A percentile compares a stretch with the other conserved stretches of the same genome.
Conservation (phyloP, 2,113 vertebrate genomes). For the Phaethornis superciliosus region DNA sequence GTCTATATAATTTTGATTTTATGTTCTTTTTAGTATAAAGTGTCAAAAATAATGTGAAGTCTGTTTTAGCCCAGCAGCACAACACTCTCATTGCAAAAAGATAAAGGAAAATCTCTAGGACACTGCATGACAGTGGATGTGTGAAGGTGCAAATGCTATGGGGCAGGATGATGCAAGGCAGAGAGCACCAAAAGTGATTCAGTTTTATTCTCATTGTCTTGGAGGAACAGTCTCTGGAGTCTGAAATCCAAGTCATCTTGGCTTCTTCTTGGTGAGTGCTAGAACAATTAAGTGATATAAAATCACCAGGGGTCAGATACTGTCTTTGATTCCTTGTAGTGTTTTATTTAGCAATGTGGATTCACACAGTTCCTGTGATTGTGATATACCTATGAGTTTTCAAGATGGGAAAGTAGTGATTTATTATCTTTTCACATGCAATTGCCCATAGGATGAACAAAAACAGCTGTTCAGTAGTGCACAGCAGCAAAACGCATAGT, state of each 20-base stretch:
- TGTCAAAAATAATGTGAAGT: not conserved
- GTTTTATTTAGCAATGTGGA: not conserved
- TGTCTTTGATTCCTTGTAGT: not conserved
- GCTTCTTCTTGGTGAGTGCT: not conserved
- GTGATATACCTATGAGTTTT: not conserved
- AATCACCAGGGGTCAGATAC: not conserved
- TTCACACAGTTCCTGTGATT: not conserved
- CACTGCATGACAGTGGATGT: not conserved
- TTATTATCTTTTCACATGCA: constrained; percentile 61
- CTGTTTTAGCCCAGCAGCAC: not conserved
- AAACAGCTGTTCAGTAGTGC: constrained; percentile 55
- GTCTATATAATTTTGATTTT: not conserved
- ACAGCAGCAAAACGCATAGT: constrained; percentile 25
- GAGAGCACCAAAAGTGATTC: not conserved
- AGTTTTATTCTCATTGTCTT: not conserved
- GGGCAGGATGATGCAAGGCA: rapidly evolving
- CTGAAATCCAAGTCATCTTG: not conserved
- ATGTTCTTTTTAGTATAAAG: not conserved
- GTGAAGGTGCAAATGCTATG: not conserved
- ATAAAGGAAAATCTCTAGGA: not conserved
- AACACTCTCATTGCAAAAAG: not conserved
- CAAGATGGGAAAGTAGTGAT: constrained; percentile 39
- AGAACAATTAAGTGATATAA: constrained; percentile 2
- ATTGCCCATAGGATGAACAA: constrained; percentile 56
- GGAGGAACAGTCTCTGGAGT: not conserved